Conservation (phyloP, 2,113 vertebrate genomes). For the Riparia riparia region DNA sequence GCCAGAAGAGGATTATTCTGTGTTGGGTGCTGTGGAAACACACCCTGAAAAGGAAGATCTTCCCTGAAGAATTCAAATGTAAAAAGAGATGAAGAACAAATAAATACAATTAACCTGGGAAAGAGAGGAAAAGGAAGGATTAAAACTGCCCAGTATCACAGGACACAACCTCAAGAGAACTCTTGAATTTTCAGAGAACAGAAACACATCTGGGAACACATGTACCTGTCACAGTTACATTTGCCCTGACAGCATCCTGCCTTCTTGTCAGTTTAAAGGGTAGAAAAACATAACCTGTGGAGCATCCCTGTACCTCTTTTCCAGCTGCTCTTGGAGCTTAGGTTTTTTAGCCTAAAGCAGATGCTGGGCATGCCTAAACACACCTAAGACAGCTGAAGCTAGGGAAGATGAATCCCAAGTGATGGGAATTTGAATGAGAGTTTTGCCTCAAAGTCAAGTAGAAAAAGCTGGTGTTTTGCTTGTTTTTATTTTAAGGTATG, state of each 20-base stretch:
- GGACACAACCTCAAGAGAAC: background rate
- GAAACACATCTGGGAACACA: background rate
- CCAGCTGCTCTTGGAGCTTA: background rate
- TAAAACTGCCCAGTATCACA: background rate
- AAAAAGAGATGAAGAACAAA: background rate
- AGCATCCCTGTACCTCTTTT: background rate
- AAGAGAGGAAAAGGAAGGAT: background rate
- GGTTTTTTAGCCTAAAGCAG: background rate
- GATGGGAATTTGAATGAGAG: background rate
- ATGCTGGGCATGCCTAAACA: background rate
- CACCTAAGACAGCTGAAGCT: background rate
- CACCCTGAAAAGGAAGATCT: background rate
- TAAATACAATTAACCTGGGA: background rate
- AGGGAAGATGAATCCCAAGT: background rate
- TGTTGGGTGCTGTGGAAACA: background rate
- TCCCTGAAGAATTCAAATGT: background rate
- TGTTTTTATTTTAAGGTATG: background rate
- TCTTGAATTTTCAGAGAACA: background rate
- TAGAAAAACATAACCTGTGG: background rate
- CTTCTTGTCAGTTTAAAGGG: background rate
- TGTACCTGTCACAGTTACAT: background rate
- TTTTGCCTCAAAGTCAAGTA: background rate
- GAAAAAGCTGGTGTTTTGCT: background rate
- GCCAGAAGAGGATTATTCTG: background rate
- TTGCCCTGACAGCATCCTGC: background rate